A percentile compares a stretch with the other conserved stretches of the same genome.
These are phyloP conservation scores for Pollenia griseotomentosa DNA, from an alignment of 2,888 invertebrate species.

Conservation along the genomic window DNA sequence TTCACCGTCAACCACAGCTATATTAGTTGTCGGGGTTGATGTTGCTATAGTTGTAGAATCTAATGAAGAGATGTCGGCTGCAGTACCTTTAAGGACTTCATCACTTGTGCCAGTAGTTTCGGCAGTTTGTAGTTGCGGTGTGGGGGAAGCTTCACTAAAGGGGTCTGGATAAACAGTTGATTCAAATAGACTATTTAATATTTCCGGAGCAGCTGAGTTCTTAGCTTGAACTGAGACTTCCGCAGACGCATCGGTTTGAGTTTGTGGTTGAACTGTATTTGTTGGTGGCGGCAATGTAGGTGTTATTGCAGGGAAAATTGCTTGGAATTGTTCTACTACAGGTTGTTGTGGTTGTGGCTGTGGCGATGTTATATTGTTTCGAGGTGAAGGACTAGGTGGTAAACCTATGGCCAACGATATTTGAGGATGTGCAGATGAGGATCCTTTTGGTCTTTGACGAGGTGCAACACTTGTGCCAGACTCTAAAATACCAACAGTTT, in stretches of 20 bases:
- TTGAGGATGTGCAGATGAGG: conserved; percentile 82
- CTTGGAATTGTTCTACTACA: conserved; percentile 83
- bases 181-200: conserved; percentile 87
- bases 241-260: conserved; percentile 28
- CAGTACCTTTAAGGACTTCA: conserved; percentile 65
- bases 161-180: conserved; percentile 88
- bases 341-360: conserved; percentile 81
- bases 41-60: conserved; percentile 67
- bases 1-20: conserved; percentile 45
- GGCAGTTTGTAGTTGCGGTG: conserved; percentile 42
- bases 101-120: conserved; percentile 48
- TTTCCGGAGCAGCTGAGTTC: conserved; percentile 71
- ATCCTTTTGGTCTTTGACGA: conserved; percentile 91
- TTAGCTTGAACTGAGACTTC: conserved; percentile 56
- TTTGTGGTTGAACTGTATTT: conserved; percentile 73
- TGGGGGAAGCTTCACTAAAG: conserved; percentile 85
- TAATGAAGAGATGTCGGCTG: conserved; percentile 72
- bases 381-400: conserved; percentile 86
- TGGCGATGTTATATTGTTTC: conserved; percentile 83
- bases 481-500: conserved; percentile 85
- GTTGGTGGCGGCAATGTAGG: conserved; percentile 74
- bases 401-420: conserved; percentile 85
- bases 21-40: conserved; percentile 57
- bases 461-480: conserved; percentile 92
- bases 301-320: conserved; percentile 82